phyloP scores from a whole-genome alignment of 2,113 vertebrate genomes.

The Callaeas wilsoni region DNA sequence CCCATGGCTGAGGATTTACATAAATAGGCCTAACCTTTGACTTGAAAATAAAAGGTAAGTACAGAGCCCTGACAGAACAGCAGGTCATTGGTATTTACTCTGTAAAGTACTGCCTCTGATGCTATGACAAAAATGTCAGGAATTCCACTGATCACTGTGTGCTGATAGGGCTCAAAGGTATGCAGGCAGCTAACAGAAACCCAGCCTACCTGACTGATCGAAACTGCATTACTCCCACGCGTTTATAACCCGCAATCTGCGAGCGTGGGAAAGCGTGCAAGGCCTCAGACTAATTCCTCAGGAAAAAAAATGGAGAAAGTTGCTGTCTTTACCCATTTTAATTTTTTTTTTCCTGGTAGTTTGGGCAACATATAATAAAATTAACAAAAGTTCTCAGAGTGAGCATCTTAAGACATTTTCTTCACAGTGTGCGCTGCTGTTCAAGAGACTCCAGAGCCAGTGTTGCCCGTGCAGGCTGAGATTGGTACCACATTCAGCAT shows the following conservation, averaged over 20 bases:
- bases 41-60: slow-evolving; percentile 75
- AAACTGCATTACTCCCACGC: slow-evolving; percentile 71
- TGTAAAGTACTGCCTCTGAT: slow-evolving; percentile 66
- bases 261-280: slow-evolving; percentile 65
- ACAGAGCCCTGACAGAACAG: slow-evolving; percentile 69
- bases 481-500: neutral
- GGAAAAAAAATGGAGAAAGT: neutral
- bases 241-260: slow-evolving; percentile 43
- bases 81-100: slow-evolving; percentile 72
- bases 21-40: slow-evolving; percentile 77
- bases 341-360: neutral
- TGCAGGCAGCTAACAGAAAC: slow-evolving; percentile 69
- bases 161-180: slow-evolving; percentile 67
- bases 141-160: slow-evolving; percentile 75
- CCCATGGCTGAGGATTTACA: slow-evolving; percentile 74
- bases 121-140: slow-evolving; percentile 76
- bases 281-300: slow-evolving; percentile 37
- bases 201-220: slow-evolving; percentile 68
- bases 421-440: neutral
- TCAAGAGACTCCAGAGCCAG: neutral
- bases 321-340: neutral
- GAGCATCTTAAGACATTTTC: neutral
- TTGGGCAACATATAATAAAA: neutral
- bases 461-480: neutral
- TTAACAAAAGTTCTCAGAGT: neutral